phyloP scores from a whole-genome alignment of 2,113 vertebrate genomes.

The Otus sunia region DNA sequence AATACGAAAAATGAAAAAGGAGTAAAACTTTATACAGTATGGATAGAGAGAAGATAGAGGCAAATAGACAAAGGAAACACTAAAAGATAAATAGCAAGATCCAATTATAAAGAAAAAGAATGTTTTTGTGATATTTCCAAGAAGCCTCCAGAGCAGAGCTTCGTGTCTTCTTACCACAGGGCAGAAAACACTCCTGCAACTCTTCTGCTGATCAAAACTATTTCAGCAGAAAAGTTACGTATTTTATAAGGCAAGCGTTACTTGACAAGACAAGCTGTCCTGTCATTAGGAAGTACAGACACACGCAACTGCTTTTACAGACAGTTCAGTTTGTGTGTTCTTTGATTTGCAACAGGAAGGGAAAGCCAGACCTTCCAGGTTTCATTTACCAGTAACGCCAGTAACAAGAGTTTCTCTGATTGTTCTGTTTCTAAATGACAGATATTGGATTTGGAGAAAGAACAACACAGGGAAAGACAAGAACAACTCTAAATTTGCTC shows the following conservation, averaged over 20 bases:
- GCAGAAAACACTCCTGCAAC: not conserved
- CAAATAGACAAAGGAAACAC: not conserved
- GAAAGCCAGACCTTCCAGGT: constrained; percentile 13
- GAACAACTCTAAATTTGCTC: not conserved
- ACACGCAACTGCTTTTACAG: not conserved
- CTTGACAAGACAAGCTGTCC: not conserved
- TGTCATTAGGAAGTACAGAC: not conserved
- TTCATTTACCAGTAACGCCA: not conserved
- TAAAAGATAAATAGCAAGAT: not conserved
- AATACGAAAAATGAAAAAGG: not conserved
- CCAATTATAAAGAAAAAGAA: constrained; percentile 6
- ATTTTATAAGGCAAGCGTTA: not conserved
- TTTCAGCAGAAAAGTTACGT: not conserved
- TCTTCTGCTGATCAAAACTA: constrained; percentile 18
- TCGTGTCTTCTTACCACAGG: not conserved
- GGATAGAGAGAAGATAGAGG: not conserved
- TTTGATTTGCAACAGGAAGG: constrained; percentile 16
- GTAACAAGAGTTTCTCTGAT: not conserved
- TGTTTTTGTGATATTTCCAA: not conserved
- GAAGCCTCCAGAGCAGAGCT: not conserved
- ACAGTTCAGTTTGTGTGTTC: not conserved
- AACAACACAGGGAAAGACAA: not conserved
- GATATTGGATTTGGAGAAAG: not conserved
- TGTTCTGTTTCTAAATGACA: not conserved
- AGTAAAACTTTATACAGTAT: not conserved